A percentile compares a stretch with the other conserved stretches of the same genome.
These are phyloP conservation scores for Mellilla xanthometata DNA, from an alignment of 2,888 invertebrate species.

Conservation along the genomic window DNA sequence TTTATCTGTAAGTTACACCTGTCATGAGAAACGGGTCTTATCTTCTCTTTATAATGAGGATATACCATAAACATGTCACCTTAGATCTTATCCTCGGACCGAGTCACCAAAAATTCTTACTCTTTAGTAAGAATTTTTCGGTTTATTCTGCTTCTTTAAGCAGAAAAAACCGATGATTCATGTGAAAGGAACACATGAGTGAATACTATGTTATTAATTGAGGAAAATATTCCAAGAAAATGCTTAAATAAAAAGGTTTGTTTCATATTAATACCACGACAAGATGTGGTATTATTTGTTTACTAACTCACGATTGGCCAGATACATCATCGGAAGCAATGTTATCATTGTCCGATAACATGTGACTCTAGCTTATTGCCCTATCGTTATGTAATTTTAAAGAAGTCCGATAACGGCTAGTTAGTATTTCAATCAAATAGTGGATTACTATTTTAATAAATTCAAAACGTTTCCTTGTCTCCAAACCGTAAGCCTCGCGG, in stretches of 20 bases:
- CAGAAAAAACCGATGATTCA: slow-evolving; percentile 35
- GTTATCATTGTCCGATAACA: slow-evolving; percentile 38
- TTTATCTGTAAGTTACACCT: slow-evolving; percentile 17
- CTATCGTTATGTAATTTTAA: slow-evolving; percentile 32
- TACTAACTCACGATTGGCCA: slow-evolving; percentile 3
- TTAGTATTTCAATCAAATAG: too few species aligned
- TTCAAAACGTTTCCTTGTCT: too few species aligned
- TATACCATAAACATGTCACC: slow-evolving; percentile 17
- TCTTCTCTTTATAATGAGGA: neutral
- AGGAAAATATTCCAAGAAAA: slow-evolving; percentile 9
- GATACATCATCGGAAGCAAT: slow-evolving; percentile 23
- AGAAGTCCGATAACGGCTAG: slow-evolving; percentile 1
- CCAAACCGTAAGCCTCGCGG: too few species aligned
- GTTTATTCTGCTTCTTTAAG: too few species aligned
- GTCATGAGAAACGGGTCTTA: slow-evolving; percentile 8
- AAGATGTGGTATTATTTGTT: slow-evolving; percentile 3
- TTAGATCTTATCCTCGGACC: slow-evolving; percentile 18
- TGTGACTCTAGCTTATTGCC: slow-evolving; percentile 36
- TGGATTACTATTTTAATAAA: too few species aligned
- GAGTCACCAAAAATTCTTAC: slow-evolving; percentile 27
- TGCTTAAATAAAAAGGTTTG: slow-evolving; percentile 1
- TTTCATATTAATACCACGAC: slow-evolving; percentile 4
- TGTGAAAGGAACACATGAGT: slow-evolving; percentile 14
- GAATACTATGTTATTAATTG: neutral
- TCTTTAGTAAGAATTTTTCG: too few species aligned